A percentile compares a stretch with the other conserved stretches of the same genome.
These are phyloP conservation scores for Melanotaenia pygmaea DNA, from an alignment of 2,797 vertebrate genomes.

Conservation along the genomic window DNA sequence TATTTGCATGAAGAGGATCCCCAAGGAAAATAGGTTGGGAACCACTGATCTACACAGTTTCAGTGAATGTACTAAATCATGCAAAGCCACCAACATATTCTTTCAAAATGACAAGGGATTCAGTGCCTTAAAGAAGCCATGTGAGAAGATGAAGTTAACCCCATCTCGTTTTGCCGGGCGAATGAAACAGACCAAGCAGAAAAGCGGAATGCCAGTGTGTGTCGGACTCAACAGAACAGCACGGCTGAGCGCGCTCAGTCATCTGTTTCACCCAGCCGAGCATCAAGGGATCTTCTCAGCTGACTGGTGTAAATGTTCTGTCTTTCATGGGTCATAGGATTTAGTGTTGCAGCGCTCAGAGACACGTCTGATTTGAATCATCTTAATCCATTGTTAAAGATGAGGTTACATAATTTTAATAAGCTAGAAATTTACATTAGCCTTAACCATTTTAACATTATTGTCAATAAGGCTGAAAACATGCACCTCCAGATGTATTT, in stretches of 20 bases:
- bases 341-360: constrained; percentile 28
- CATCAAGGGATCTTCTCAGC: constrained; percentile 37
- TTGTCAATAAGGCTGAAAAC: background rate
- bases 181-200: constrained; percentile 61
- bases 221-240: constrained; percentile 53
- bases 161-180: constrained; percentile 34
- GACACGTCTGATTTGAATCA: constrained; percentile 9
- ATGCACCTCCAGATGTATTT: too few relatives aligned
- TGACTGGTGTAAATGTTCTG: constrained; percentile 46
- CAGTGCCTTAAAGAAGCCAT: constrained; percentile 29
- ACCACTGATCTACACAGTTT: background rate
- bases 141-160: constrained; percentile 57
- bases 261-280: constrained; percentile 50
- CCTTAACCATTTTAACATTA: background rate
- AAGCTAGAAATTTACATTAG: background rate
- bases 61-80: constrained; percentile 13
- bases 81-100: constrained; percentile 7
- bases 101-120: constrained; percentile 20
- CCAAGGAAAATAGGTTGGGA: too few relatives aligned
- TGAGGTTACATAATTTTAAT: background rate
- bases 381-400: constrained; percentile 12
- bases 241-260: constrained; percentile 46
- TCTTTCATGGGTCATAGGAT: constrained; percentile 35
- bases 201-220: constrained; percentile 65
- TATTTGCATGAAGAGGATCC: too few relatives aligned